Evolutionary conservation across 1,140 invertebrate species (phyloP).

Genomic region (Zaprionus africanus): DNA sequence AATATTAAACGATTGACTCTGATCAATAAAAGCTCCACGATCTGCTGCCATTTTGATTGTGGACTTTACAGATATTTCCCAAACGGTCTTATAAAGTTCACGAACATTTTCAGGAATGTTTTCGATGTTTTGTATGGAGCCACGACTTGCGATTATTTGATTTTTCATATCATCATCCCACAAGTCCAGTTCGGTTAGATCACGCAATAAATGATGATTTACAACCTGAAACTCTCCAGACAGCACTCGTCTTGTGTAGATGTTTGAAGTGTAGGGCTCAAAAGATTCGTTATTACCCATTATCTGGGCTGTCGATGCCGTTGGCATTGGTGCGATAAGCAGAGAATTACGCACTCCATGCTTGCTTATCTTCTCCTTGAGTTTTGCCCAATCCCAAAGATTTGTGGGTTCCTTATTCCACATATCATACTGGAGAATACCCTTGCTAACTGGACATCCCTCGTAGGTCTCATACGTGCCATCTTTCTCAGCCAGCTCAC

Average conservation of each 20-base stretch:
- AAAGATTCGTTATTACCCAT: slow-evolving; percentile 99
- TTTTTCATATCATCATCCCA: slow-evolving; percentile 99
- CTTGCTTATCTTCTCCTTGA: slow-evolving; percentile 95
- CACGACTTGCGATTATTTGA: slow-evolving; percentile 94
- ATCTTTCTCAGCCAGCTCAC: slow-evolving; percentile 94
- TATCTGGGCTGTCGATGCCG: slow-evolving; percentile 99
- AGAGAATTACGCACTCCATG: slow-evolving; percentile 98
- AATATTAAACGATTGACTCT: slow-evolving; percentile 98
- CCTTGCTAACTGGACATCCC: slow-evolving; percentile 97
- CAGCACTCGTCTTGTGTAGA: slow-evolving; percentile 96
- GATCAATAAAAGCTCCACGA: slow-evolving; percentile 98
- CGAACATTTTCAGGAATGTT: slow-evolving; percentile 95
- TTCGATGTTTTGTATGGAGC: slow-evolving; percentile 97
- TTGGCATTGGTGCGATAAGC: slow-evolving; percentile 98
- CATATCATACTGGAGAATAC: slow-evolving; percentile 99
- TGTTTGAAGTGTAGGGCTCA: slow-evolving; percentile 99
- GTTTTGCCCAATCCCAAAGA: slow-evolving; percentile 94
- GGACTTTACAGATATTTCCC: slow-evolving; percentile 98
- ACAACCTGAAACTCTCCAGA: slow-evolving; percentile 96
- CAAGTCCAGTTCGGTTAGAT: slow-evolving; percentile 94
- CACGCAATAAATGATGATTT: slow-evolving; percentile 97
- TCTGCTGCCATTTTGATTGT: slow-evolving; percentile 99
- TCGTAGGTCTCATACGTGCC: slow-evolving; percentile 96
- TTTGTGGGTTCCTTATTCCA: slow-evolving; percentile 95
- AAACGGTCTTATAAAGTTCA: slow-evolving; percentile 98